Percentiles rank a stretch among this genome's conserved stretches.
Conservation (phyloP, 2,113 vertebrate species). For the Paramormyrops kingsleyae region DNA sequence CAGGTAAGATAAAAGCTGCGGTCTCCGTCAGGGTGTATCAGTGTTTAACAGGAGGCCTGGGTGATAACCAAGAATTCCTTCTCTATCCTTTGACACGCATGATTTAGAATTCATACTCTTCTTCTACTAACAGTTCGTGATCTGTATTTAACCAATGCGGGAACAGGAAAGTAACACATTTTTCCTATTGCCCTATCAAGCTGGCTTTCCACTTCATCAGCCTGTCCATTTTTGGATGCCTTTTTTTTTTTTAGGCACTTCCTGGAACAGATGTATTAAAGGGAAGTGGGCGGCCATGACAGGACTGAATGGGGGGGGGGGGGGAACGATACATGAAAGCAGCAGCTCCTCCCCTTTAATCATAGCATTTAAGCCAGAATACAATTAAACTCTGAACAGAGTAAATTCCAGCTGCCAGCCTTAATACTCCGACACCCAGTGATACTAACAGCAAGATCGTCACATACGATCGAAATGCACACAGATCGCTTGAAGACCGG, state of each 20-base stretch:
- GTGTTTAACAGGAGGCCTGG: background rate
- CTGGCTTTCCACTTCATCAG: background rate
- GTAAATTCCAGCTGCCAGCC: background rate
- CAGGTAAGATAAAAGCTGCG: too few relatives aligned
- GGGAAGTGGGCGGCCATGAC: background rate
- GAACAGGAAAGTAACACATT: background rate
- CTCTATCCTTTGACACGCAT: background rate
- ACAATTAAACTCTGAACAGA: background rate
- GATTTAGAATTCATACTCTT: background rate
- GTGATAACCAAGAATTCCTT: background rate
- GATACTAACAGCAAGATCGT: background rate
- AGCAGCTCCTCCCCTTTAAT: conserved; percentile 3
- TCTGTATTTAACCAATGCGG: background rate
- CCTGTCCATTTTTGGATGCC: background rate
- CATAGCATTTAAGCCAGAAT: background rate
- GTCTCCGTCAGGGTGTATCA: too few relatives aligned
- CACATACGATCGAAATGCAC: background rate
- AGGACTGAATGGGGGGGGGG: background rate
- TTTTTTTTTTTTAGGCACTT: background rate
- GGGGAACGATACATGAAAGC: background rate
- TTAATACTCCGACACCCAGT: background rate
- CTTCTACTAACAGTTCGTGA: background rate
- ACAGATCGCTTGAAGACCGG: background rate
- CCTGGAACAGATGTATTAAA: background rate
- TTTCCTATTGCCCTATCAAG: background rate